Evolutionary conservation across 1,140 invertebrate species (phyloP).

Genomic region (Sminthurides bifidus): DNA sequence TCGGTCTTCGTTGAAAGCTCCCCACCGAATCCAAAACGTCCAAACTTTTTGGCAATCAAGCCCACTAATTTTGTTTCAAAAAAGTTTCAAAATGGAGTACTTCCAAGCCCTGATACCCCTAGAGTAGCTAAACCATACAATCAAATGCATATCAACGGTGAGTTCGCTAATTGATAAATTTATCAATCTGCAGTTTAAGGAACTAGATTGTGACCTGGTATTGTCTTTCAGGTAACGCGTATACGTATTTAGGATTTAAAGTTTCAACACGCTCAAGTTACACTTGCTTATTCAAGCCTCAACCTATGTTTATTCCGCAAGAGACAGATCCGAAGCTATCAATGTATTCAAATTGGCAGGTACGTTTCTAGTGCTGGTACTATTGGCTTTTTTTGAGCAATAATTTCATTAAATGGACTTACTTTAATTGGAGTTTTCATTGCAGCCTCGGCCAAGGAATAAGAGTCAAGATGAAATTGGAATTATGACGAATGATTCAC

Average conservation of each 20-base stretch:
- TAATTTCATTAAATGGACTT: not conserved
- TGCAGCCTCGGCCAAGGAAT: constrained; percentile 24
- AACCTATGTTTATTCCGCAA: constrained; percentile 80
- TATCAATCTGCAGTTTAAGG: not conserved
- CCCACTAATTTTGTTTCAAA: constrained; percentile 14
- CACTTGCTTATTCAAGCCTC: constrained; percentile 80
- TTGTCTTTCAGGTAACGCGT: constrained; percentile 70
- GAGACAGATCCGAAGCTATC: constrained; percentile 71
- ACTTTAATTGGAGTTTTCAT: not conserved
- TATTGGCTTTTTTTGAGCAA: not conserved
- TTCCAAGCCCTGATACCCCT: constrained; percentile 71
- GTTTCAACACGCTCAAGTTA: constrained; percentile 81
- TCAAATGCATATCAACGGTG: constrained; percentile 44
- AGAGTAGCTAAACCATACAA: constrained; percentile 73
- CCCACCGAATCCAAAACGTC: constrained; percentile 21
- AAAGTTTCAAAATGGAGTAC: constrained; percentile 1
- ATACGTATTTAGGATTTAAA: constrained; percentile 81
- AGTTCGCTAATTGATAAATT: not conserved
- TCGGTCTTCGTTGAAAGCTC: constrained; percentile 6
- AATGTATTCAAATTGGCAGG: constrained; percentile 97
- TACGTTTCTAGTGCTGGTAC: constrained; percentile 25
- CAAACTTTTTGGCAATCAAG: constrained; percentile 30
- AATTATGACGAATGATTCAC: constrained; percentile 26
- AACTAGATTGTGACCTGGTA: not conserved
- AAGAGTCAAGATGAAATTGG: constrained; percentile 19